Evolutionary conservation across 2,113 vertebrate genomes (phyloP).

Genomic region (Gasterosteus aculeatus): DNA sequence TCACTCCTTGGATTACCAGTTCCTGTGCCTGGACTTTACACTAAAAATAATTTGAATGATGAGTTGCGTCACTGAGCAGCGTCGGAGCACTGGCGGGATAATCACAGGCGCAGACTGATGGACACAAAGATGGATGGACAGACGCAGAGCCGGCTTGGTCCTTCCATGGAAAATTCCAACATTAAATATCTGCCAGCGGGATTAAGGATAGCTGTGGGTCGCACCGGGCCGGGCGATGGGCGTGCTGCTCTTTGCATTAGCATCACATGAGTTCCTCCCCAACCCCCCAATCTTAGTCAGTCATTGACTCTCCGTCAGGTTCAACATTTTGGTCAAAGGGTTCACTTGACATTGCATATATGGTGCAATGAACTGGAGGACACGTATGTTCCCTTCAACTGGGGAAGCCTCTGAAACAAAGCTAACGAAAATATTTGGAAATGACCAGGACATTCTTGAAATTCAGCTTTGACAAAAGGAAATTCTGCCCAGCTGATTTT

Average conservation of each 20-base stretch:
- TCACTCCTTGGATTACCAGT: constrained; percentile 83
- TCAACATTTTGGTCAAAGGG: constrained; percentile 45
- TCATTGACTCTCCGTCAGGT: constrained; percentile 59
- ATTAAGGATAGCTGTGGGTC: constrained; percentile 52
- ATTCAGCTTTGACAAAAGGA: constrained; percentile 16
- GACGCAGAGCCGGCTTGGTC: constrained; percentile 48
- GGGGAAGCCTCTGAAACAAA: constrained; percentile 7
- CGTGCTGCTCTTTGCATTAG: constrained; percentile 55
- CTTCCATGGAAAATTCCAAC: constrained; percentile 71
- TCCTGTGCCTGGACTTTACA: constrained; percentile 76
- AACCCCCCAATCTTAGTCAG: constrained; percentile 34
- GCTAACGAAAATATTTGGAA: constrained; percentile 27
- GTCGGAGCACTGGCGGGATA: constrained; percentile 60
- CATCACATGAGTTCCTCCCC: constrained; percentile 51
- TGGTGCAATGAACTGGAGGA: constrained; percentile 53
- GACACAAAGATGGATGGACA: constrained; percentile 54
- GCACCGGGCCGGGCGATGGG: constrained; percentile 36
- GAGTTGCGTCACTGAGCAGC: constrained; percentile 63
- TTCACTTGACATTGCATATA: constrained; percentile 47
- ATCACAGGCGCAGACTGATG: constrained; percentile 63
- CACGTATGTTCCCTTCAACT: constrained; percentile 20
- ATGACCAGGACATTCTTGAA: constrained; percentile 19
- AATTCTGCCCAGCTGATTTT: constrained; percentile 13
- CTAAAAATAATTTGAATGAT: constrained; percentile 85
- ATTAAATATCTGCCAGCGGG: constrained; percentile 54